A percentile compares a stretch with the other conserved stretches of the same genome.
Conservation (phyloP, 2,113 vertebrate species). For the Sorex araneus region DNA sequence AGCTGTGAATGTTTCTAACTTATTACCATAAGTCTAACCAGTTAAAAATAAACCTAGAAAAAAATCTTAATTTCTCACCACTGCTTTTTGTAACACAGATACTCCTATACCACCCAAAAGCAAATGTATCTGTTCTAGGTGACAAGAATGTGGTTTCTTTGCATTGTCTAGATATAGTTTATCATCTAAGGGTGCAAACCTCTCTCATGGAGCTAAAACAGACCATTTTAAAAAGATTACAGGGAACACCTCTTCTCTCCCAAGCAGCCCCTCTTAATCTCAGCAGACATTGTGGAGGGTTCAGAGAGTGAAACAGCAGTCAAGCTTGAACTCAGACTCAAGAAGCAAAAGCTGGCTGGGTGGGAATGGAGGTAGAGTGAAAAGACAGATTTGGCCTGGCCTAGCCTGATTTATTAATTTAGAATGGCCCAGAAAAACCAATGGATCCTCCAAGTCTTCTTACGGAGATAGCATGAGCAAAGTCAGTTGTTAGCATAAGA, state of each 20-base stretch:
- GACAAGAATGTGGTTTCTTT: constrained; percentile 24
- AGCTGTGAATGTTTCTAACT: not conserved
- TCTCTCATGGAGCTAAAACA: not conserved
- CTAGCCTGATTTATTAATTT: not conserved
- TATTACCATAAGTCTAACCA: not conserved
- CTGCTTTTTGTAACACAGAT: not conserved
- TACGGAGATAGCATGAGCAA: not conserved
- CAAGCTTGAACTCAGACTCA: not conserved
- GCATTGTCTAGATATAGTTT: not conserved
- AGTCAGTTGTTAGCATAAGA: not conserved
- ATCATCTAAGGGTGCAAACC: not conserved
- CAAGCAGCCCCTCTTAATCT: not conserved
- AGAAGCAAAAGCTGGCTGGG: not conserved
- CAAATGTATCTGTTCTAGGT: not conserved
- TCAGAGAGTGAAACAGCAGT: not conserved
- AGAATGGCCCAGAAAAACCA: not conserved
- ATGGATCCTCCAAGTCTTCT: not conserved
- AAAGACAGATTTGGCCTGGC: not conserved
- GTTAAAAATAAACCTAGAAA: too few relatives aligned
- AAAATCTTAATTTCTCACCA: not conserved
- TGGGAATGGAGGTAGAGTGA: not conserved
- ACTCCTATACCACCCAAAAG: not conserved
- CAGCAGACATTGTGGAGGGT: not conserved
- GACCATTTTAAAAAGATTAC: not conserved
- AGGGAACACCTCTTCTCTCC: not conserved